These are phyloP conservation scores for Myotis brandtii DNA, from an alignment of 2,113 vertebrate species.

Conservation along the genomic window DNA sequence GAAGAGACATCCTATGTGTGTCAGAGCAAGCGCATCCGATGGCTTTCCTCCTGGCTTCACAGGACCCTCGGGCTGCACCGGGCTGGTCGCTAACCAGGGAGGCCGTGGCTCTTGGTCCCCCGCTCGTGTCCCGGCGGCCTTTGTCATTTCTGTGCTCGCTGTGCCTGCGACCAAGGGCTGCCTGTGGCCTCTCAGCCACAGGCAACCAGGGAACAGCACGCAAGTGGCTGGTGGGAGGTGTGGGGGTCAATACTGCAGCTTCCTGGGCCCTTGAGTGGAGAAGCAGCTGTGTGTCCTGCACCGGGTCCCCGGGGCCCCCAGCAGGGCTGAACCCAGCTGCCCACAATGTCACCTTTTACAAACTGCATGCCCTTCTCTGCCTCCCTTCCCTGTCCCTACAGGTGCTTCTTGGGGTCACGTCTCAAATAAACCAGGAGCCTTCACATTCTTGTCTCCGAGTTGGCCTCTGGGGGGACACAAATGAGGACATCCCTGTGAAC, in stretches of 20 bases:
- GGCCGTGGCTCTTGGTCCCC: not conserved
- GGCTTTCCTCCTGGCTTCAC: not conserved
- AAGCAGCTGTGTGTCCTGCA: not conserved
- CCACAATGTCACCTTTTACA: not conserved
- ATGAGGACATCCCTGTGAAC: not conserved
- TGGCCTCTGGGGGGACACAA: not conserved
- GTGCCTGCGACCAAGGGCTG: not conserved
- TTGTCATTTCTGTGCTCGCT: not conserved
- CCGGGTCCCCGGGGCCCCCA: not conserved
- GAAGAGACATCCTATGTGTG: not conserved
- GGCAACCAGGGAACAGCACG: not conserved
- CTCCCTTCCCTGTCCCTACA: not conserved
- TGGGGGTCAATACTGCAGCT: not conserved
- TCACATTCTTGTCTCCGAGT: not conserved
- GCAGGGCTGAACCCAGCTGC: not conserved
- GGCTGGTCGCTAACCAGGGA: not conserved
- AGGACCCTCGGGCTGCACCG: not conserved
- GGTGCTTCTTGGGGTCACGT: not conserved
- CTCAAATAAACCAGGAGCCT: not conserved
- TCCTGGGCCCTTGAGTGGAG: not conserved
- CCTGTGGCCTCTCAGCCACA: not conserved
- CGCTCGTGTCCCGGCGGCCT: rapidly evolving
- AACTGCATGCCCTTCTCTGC: too few relatives aligned
- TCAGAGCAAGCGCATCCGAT: not conserved
- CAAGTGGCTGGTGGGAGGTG: not conserved